A percentile compares a stretch with the other conserved stretches of the same genome.
Conservation (phyloP, 2,113 vertebrate genomes). For the Cynopterus brachyotis region DNA sequence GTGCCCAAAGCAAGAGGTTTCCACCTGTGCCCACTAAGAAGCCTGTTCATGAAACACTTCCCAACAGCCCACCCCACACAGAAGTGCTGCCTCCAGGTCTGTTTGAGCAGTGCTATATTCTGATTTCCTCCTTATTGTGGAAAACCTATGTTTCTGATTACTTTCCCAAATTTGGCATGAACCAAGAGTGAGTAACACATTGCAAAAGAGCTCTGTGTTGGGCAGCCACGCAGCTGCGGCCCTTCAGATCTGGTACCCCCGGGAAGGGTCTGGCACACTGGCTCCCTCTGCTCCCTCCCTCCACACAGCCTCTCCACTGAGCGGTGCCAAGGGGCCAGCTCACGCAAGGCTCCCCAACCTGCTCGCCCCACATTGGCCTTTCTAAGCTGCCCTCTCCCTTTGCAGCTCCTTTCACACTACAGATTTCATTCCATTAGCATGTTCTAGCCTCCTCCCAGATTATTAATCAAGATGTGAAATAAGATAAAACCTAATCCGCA, state of each 20-base stretch:
- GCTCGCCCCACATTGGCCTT: background rate
- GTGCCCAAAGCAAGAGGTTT: background rate
- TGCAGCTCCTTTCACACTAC: slow-evolving; percentile 43
- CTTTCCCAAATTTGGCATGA: slow-evolving; percentile 55
- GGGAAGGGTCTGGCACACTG: background rate
- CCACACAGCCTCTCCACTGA: background rate
- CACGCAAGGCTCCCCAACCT: background rate
- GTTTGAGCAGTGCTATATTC: background rate
- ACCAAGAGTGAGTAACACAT: slow-evolving; percentile 43
- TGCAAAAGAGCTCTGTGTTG: slow-evolving; percentile 51
- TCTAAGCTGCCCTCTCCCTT: background rate
- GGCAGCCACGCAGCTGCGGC: background rate
- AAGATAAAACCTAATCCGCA: slow-evolving; percentile 70
- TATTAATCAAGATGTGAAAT: slow-evolving; percentile 77
- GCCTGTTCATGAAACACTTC: slow-evolving; percentile 2
- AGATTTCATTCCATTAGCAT: slow-evolving; percentile 71
- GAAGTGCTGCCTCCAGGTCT: background rate
- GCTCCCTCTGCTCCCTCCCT: background rate
- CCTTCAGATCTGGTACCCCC: slow-evolving; percentile 15
- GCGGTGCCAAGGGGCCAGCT: background rate
- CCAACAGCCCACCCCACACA: background rate
- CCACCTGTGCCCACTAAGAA: background rate
- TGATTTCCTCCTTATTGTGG: slow-evolving; percentile 44
- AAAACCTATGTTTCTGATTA: slow-evolving; percentile 72
- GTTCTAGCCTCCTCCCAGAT: slow-evolving; percentile 62